Conservation (phyloP, 1,140 invertebrate species). For the Meloidogyne exigua region DNA sequence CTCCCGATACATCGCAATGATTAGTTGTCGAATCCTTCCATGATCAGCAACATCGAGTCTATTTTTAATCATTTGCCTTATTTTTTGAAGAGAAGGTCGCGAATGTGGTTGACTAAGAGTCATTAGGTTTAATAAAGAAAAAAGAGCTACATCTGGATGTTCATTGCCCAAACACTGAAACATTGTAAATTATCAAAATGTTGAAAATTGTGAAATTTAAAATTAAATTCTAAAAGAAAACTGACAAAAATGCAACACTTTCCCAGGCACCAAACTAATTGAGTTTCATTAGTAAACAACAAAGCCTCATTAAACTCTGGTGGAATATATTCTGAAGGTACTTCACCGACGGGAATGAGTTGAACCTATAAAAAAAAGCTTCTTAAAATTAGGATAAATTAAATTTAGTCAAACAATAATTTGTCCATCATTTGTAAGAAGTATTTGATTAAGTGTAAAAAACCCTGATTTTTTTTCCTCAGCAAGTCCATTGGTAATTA, state of each 20-base stretch:
- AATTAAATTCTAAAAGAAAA: neutral
- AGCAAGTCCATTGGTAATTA: conserved; percentile 3
- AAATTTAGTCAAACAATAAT: conserved; percentile 34
- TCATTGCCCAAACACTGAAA: conserved; percentile 7
- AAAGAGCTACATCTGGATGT: conserved; percentile 36
- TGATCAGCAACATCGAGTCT: conserved; percentile 25
- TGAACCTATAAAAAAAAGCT: conserved; percentile 24
- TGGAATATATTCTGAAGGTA: conserved; percentile 34
- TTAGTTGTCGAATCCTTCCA: conserved; percentile 27
- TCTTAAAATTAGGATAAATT: neutral
- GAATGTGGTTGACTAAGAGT: conserved; percentile 43
- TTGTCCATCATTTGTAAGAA: conserved; percentile 39
- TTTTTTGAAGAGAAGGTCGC: conserved; percentile 40
- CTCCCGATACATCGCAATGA: conserved; percentile 37
- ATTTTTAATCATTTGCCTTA: conserved; percentile 44
- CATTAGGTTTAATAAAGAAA: conserved; percentile 47
- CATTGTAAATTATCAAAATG: neutral
- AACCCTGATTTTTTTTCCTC: neutral
- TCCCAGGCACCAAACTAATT: conserved; percentile 47
- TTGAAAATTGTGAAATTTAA: no score
- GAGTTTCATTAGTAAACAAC: conserved; percentile 6
- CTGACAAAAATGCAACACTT: conserved; percentile 25
- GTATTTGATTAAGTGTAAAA: conserved; percentile 36
- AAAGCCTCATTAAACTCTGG: conserved; percentile 30
- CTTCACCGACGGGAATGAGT: conserved; percentile 7